phyloP scores from a whole-genome alignment of 2,113 vertebrate species.

The crab-eating macaque (Macaca fascicularis) region DNA sequence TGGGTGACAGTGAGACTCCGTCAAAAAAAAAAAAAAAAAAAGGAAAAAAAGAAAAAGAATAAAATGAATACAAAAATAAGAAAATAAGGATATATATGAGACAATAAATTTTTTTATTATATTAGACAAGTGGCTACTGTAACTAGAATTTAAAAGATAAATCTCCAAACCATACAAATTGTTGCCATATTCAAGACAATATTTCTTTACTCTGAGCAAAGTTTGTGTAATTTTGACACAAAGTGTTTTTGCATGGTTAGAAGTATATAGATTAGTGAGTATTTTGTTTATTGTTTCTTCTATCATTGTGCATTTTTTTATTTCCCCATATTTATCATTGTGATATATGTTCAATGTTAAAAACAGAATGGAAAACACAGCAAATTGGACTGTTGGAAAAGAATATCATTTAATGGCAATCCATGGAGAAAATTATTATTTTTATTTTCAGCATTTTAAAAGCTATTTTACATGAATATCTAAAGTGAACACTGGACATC shows the following conservation, averaged over 20 bases:
- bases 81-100: not conserved
- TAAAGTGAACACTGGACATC: not conserved
- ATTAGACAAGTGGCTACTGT: not conserved
- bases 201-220: not conserved
- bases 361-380: not conserved
- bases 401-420: not conserved
- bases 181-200: not conserved
- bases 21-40: too few species aligned
- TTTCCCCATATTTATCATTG: not conserved
- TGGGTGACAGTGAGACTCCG: too few species aligned
- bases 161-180: not conserved
- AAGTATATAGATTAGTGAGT: not conserved
- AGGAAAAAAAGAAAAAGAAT: not conserved
- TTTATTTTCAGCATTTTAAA: not conserved
- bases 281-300: not conserved
- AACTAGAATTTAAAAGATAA: not conserved
- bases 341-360: not conserved
- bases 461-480: not conserved
- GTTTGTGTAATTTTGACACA: not conserved
- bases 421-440: not conserved
- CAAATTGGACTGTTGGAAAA: not conserved
- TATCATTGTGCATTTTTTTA: not conserved
- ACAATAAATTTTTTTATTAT: not conserved
- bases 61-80: not conserved
- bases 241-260: not conserved